Base-by-base conservation (phyloP, 2,888 invertebrate species). In the Dascillus cervinus region DNA sequence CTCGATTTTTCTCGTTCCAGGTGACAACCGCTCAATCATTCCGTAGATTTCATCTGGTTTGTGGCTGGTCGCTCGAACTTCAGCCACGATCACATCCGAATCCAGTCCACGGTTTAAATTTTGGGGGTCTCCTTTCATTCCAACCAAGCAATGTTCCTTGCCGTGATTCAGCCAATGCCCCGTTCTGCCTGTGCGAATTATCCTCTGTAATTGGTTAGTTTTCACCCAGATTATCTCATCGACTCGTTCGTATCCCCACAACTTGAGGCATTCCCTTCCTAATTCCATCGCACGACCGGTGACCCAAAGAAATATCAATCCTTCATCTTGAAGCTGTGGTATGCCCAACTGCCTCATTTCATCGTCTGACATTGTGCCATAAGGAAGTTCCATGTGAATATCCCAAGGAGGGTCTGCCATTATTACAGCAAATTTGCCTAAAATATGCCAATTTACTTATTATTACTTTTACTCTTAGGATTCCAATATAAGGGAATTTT, bases 391-490 rank as follows among this genome's bases (percentile, higher is more conserved):
- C 96, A 97, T 97, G 62, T 97, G 96, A 46, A 97, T 97, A 58
- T 97, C 97, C 97, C 96, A 97, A 0, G 96, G 97, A 0, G 95
- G 95, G 64, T 95, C 94, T 15, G 96, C 96, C 97, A 97, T 97
- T 46, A 97, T 90, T 2, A 97, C 95, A 1, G 95, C 89, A 69
- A 95, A 97, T 69, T 97, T 96, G n/a, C 87, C 85, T 73, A 8
- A 17, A 17, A 17, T n/a, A n/a, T n/a, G n/a, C n/a, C n/a, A n/a
- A n/a, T n/a, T n/a, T n/a, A n/a, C n/a, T n/a, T n/a, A n/a, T n/a
- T n/a, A n/a, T n/a, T n/a, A n/a, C n/a, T n/a, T n/a, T n/a, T n/a
- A n/a, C n/a, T n/a, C n/a, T n/a, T n/a, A n/a, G n/a, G n/a, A n/a
- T n/a, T n/a, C n/a, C n/a, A n/a, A n/a, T n/a, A n/a, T n/a, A n/a